Conservation (phyloP, 1,140 invertebrate species). For the Eumaeus atala region DNA sequence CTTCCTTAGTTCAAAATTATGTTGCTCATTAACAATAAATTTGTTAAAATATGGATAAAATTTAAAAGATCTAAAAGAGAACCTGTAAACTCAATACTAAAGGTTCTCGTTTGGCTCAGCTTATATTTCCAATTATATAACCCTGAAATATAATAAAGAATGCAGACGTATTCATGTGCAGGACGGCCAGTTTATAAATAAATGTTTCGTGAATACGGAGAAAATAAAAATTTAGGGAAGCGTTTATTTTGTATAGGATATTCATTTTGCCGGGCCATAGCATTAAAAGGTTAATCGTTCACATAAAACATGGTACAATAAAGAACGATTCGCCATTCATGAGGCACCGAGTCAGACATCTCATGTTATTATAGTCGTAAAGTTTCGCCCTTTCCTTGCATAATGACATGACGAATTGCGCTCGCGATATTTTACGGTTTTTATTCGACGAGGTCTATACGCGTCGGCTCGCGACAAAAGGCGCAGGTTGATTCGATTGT, state of each 20-base stretch:
- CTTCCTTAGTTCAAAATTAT: no score
- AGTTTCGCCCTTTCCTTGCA: conserved; percentile 72
- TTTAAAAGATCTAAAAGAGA: neutral
- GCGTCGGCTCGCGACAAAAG: conserved; percentile 24
- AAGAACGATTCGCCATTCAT: conserved; percentile 65
- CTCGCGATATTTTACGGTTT: conserved; percentile 67
- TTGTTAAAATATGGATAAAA: no score
- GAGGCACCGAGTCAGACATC: conserved; percentile 65
- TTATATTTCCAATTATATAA: neutral
- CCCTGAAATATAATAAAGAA: neutral
- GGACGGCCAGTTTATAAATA: neutral
- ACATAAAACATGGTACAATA: conserved; percentile 70
- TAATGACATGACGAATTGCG: conserved; percentile 73
- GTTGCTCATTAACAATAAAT: no score
- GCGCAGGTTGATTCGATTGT: no score
- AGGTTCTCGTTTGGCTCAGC: no score
- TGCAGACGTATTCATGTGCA: neutral
- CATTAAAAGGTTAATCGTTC: conserved; percentile 73
- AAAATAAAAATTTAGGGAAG: conserved; percentile 11
- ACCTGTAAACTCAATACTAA: neutral
- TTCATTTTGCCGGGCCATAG: conserved; percentile 50
- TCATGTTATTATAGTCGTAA: conserved; percentile 72
- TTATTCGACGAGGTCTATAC: conserved; percentile 64
- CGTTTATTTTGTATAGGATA: conserved; percentile 41
- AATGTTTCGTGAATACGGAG: neutral